phyloP scores from a whole-genome alignment of 2,113 vertebrate genomes.

The Panurus biarmicus region DNA sequence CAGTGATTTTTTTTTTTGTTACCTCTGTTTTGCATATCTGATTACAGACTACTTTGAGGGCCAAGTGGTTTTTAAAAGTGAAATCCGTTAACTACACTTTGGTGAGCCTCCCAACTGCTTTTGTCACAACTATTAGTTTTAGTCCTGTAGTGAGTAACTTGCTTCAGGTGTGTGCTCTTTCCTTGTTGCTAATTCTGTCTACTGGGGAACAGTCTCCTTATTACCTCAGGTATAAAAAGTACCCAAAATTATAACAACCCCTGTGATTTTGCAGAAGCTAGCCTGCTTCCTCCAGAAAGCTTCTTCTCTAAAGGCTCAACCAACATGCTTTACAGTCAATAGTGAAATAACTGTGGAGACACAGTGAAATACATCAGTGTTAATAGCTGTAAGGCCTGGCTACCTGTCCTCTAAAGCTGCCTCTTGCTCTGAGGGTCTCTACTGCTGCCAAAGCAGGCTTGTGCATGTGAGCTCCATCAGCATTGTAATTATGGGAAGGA shows the following conservation, averaged over 20 bases:
- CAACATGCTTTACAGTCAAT: neutral
- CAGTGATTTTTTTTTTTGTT: neutral
- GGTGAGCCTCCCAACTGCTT: neutral
- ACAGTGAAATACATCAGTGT: neutral
- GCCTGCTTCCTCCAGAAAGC: neutral
- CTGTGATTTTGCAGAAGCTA: neutral
- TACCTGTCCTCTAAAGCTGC: neutral
- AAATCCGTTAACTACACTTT: neutral
- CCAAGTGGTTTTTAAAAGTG: neutral
- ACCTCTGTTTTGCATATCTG: neutral
- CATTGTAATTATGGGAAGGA: accelerated
- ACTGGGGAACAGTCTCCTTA: neutral
- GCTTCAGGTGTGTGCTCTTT: neutral
- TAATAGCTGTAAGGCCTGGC: neutral
- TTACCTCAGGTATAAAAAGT: neutral
- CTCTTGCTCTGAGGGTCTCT: neutral
- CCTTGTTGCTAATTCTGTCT: neutral
- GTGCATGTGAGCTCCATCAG: accelerated
- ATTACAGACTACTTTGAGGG: neutral
- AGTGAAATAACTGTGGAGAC: neutral
- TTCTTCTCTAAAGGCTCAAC: neutral
- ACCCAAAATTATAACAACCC: neutral
- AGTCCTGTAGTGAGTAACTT: neutral
- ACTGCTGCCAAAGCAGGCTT: neutral
- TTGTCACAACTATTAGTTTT: neutral